These are phyloP conservation scores for Bombus superbus DNA, from an alignment of 1,140 invertebrate genomes.

Conservation along the genomic window DNA sequence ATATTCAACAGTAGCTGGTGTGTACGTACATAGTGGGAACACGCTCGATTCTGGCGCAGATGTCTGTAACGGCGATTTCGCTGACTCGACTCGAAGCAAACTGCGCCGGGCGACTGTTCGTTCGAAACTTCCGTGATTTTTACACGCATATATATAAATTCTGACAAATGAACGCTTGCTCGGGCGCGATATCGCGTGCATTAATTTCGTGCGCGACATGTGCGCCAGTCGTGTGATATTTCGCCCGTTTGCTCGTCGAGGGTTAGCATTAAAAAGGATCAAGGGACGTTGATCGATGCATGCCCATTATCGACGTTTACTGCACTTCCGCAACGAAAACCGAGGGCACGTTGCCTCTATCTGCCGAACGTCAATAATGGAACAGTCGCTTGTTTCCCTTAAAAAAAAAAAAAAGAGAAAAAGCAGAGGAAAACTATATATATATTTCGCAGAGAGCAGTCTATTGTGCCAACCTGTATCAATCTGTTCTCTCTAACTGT, in stretches of 20 bases:
- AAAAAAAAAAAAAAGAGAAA: neutral
- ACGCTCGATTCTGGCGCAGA: slow-evolving; percentile 36
- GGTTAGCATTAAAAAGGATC: slow-evolving; percentile 55
- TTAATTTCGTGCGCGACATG: slow-evolving; percentile 45
- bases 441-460: neutral
- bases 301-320: slow-evolving; percentile 60
- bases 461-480: neutral
- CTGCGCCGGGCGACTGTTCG: slow-evolving; percentile 5
- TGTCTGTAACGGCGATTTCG: slow-evolving; percentile 31
- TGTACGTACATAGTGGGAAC: slow-evolving; percentile 22
- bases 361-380: slow-evolving; percentile 39
- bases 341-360: neutral
- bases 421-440: slow-evolving; percentile 1
- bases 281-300: slow-evolving; percentile 55
- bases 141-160: slow-evolving; percentile 36
- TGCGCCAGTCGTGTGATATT: slow-evolving; percentile 33
- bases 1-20: slow-evolving; percentile 48
- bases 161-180: slow-evolving; percentile 33
- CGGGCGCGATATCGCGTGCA: slow-evolving; percentile 24
- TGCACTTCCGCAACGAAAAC: slow-evolving; percentile 47
- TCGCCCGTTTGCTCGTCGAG: slow-evolving; percentile 36
- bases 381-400: slow-evolving; percentile 35
- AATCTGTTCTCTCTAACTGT: neutral
- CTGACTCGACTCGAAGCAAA: slow-evolving; percentile 19
- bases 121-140: slow-evolving; percentile 42